A percentile compares a stretch with the other conserved stretches of the same genome.
phyloP scores from a whole-genome alignment of 2,888 invertebrate genomes.

The Zhuqinia jingwanae region DNA sequence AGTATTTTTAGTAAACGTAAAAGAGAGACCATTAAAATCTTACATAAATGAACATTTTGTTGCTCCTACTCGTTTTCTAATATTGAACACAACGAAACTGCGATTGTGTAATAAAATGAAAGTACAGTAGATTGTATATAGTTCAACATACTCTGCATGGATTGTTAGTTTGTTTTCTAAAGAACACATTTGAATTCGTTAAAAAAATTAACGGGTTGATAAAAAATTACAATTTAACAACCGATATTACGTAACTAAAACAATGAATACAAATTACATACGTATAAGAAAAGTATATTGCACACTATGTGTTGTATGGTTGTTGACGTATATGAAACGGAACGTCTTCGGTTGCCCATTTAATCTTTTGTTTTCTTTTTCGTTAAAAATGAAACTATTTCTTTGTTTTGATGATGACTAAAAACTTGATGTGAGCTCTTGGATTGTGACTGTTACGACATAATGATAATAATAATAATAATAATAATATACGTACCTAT shows the following conservation, averaged over 20 bases:
- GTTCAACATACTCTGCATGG: background rate
- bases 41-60: background rate
- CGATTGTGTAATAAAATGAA: too few species aligned
- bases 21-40: constrained; percentile 9
- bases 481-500: too few species aligned
- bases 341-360: too few species aligned
- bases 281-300: background rate
- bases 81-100: background rate
- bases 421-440: constrained; percentile 5
- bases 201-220: background rate
- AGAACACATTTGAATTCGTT: background rate
- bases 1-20: constrained; percentile 25
- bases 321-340: too few species aligned
- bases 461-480: background rate
- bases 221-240: too few species aligned
- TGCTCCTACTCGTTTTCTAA: background rate
- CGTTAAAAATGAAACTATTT: background rate
- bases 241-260: too few species aligned
- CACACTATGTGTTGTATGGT: background rate
- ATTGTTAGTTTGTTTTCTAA: background rate
- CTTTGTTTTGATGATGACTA: background rate
- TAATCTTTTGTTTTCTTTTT: too few species aligned
- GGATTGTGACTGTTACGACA: background rate
- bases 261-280: too few species aligned
- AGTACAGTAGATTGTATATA: too few species aligned